These are phyloP conservation scores for Pangasianodon hypophthalmus DNA, from an alignment of 2,113 vertebrate genomes.

Conservation along the genomic window DNA sequence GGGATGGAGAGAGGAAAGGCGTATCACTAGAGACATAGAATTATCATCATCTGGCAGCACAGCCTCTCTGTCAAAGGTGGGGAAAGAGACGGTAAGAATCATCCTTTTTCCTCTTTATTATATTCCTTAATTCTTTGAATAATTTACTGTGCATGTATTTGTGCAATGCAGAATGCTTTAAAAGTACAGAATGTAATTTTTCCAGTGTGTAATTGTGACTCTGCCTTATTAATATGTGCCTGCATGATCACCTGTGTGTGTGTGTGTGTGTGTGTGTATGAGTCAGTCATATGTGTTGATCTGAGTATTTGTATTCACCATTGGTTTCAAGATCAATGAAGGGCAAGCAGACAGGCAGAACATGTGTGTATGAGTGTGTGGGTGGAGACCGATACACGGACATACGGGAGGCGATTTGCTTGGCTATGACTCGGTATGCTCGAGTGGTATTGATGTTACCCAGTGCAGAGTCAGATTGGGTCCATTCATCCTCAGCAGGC, in stretches of 20 bases:
- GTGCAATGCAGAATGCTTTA: background rate
- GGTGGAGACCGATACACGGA: background rate
- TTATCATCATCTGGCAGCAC: slow-evolving; percentile 16
- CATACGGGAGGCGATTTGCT: background rate
- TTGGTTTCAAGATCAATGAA: slow-evolving; percentile 33
- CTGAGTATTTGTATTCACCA: slow-evolving; percentile 27
- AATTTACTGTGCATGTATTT: background rate
- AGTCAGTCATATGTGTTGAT: background rate
- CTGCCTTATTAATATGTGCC: background rate
- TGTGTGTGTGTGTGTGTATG: background rate
- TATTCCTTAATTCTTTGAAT: background rate
- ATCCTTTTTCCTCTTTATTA: background rate
- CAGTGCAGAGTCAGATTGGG: background rate
- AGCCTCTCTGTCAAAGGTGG: slow-evolving; percentile 23
- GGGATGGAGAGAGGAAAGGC: slow-evolving; percentile 52
- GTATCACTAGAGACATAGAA: slow-evolving; percentile 39
- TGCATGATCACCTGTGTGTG: background rate
- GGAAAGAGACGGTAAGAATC: slow-evolving; percentile 44
- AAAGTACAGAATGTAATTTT: background rate
- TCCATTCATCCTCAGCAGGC: background rate
- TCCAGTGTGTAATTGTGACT: background rate
- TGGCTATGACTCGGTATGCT: background rate
- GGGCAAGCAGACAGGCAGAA: background rate
- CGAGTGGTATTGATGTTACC: background rate
- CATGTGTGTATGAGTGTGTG: slow-evolving; percentile 3